Base-by-base conservation (phyloP, 2,113 vertebrate species). In the Salvelinus alpinus region DNA sequence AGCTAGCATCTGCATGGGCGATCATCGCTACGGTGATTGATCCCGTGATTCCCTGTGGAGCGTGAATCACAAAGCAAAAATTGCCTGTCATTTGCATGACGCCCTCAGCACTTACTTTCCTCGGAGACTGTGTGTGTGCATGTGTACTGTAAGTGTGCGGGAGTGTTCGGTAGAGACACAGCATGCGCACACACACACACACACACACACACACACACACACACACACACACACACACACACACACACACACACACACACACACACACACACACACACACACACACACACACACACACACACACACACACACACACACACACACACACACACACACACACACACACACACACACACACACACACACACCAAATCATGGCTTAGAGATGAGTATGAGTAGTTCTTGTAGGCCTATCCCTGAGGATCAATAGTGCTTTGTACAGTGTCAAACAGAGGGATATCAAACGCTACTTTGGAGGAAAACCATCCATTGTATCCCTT, bases 31-130 rank as follows among this genome's bases (percentile, higher is more conserved):
- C 86, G 92, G 88, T 91, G 92, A 96, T 88, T 94, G 93, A 96
- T 92, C 84, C 76, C 81, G 91, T 87, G 87, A 89, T 82, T 84
- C 47, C 70, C 78, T 89, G 84, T 14, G 51, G 51, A 54, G 51
- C 4, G 13, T 14, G 51, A 18, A 54, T 54, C 14, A 18, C 51
- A 83, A 88, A 86, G 90, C 89, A 92, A 44, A 95, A 95, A 96
- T 93, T 91, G 92, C 90, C 89, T 93, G 94, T 92, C 92, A 92
- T 94, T 94, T 94, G 90, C 93, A 93, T 86, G 82, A 92, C 81
- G 84, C 90, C 89, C 92, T 93, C 76, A 91, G 54, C 89, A 87
- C 76, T 87, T 81, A 20, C 80, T 80, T 91, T 93, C 86, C 88
- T 88, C 86, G 90, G 59, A 88, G 92, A 86, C 88, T 85, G 89